phyloP scores from a whole-genome alignment of 2,113 vertebrate species.

The Sigmodon hispidus region DNA sequence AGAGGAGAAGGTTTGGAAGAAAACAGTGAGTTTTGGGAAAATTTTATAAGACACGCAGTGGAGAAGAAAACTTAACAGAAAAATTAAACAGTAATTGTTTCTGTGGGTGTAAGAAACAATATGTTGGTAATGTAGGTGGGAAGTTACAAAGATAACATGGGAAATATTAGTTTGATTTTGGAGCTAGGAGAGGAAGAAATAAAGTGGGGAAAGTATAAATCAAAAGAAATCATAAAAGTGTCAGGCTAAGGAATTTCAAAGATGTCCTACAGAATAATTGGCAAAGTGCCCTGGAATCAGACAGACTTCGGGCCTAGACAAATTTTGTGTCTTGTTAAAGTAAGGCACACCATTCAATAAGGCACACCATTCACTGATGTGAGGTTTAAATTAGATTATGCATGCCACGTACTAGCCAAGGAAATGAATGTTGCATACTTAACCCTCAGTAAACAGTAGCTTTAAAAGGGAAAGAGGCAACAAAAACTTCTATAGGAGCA shows the following conservation, averaged over 20 bases:
- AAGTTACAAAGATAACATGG: not conserved
- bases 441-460: not conserved
- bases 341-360: slow-evolving; percentile 18
- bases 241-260: slow-evolving; percentile 18
- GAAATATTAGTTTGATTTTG: slow-evolving; percentile 18
- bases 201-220: not conserved
- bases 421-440: slow-evolving; percentile 23
- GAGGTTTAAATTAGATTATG: slow-evolving; percentile 47
- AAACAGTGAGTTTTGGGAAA: not conserved
- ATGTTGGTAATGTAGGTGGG: not conserved
- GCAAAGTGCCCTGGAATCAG: not conserved
- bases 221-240: not conserved
- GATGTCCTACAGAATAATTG: not conserved
- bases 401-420: not conserved
- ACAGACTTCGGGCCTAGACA: not conserved
- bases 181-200: not conserved
- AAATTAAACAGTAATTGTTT: not conserved
- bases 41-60: not conserved
- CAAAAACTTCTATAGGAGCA: not conserved
- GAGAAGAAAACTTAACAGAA: slow-evolving; percentile 33
- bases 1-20: not conserved
- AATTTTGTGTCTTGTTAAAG: slow-evolving; percentile 27
- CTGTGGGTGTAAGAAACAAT: not conserved
- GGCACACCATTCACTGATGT: not conserved
- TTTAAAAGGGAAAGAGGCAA: slow-evolving; percentile 13